A percentile compares a stretch with the other conserved stretches of the same genome.
Evolutionary conservation across 2,797 vertebrate species (phyloP).

Genomic region (Acanthurus lineatus): DNA sequence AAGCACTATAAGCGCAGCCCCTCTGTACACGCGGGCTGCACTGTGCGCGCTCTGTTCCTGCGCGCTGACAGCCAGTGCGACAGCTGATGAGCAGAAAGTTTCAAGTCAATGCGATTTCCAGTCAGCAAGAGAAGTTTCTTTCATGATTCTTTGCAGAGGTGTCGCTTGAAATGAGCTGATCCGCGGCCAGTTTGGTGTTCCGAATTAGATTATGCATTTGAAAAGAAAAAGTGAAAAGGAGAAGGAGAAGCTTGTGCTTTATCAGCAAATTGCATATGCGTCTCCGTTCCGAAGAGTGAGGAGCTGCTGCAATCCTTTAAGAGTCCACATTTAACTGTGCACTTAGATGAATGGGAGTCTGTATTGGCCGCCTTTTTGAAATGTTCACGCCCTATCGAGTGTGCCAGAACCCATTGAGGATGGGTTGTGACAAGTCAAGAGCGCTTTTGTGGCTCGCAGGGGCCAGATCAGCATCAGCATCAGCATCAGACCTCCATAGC

Average conservation of each 20-base stretch:
- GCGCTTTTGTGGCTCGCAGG: slow-evolving; percentile 1
- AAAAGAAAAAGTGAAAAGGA: neutral
- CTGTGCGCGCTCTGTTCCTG: slow-evolving; percentile 7
- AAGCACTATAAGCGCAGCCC: slow-evolving; percentile 16
- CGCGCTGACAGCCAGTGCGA: slow-evolving; percentile 1
- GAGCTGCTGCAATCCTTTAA: slow-evolving; percentile 14
- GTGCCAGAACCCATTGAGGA: slow-evolving; percentile 9
- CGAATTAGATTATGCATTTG: neutral
- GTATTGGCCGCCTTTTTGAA: slow-evolving; percentile 1
- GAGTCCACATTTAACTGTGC: slow-evolving; percentile 17
- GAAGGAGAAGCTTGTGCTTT: slow-evolving; percentile 12
- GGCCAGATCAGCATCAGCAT: neutral
- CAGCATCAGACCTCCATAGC: neutral
- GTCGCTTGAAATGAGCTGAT: slow-evolving; percentile 16
- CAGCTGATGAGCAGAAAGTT: slow-evolving; percentile 32
- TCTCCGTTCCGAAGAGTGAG: slow-evolving; percentile 5
- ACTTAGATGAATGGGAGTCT: slow-evolving; percentile 11
- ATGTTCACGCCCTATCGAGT: slow-evolving; percentile 16
- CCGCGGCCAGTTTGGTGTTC: neutral
- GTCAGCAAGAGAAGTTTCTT: slow-evolving; percentile 11
- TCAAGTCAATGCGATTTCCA: slow-evolving; percentile 8
- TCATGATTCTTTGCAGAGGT: slow-evolving; percentile 4
- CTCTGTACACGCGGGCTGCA: rapidly evolving
- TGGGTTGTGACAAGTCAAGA: neutral
- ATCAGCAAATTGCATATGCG: slow-evolving; percentile 35